Base-by-base conservation (phyloP, 2,888 invertebrate genomes). In the Brachylomia viminalis region DNA sequence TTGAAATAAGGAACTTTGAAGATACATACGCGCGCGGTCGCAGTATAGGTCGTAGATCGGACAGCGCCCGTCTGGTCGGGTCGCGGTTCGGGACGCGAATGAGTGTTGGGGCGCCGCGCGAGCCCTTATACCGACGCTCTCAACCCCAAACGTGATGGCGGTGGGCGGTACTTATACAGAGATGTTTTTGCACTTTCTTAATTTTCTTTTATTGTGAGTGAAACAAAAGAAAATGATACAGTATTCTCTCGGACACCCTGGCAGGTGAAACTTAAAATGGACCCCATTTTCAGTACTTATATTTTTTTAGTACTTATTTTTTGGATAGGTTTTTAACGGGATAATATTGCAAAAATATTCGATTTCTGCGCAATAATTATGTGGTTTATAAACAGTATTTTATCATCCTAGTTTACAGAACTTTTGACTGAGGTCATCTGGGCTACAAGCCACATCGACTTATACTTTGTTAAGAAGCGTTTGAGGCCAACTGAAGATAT, bases 21-120 rank as follows among this genome's bases (percentile, higher is more conserved):
- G 72, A 94, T 95, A 96, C 95, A 90, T 95, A 95, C 95, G 94
- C 95, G 94, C 95, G 95, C 95, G 95, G 92, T 95, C 87, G 91
- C 90, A 85, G 90, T 86, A 85, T 87, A 85, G 90, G 88, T 87
- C 86, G 90, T 86, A 76, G 86, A 86, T 85, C 86, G 87, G 90
- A 94, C 92, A 91, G 92, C 88, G 87, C 95, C 95, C 95, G 94
- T 91, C 89, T 92, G 91, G 83, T 91, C 93, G 94, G 95, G 94
- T 89, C 94, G 95, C 95, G 92, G 90, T 86, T 88, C 86, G 86
- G 79, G 89, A 88, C 95, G 93, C 95, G 95, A 96, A 90, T 95
- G 95, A 91, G 89, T 88, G 88, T 80, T 79, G 87, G 77, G 83
- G 90, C 87, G 85, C 81, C 91, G 90, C 90, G 80, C 78, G 90